Evolutionary conservation across 2,888 invertebrate genomes (phyloP).

Genomic region (Sarcophaga rosellei): DNA sequence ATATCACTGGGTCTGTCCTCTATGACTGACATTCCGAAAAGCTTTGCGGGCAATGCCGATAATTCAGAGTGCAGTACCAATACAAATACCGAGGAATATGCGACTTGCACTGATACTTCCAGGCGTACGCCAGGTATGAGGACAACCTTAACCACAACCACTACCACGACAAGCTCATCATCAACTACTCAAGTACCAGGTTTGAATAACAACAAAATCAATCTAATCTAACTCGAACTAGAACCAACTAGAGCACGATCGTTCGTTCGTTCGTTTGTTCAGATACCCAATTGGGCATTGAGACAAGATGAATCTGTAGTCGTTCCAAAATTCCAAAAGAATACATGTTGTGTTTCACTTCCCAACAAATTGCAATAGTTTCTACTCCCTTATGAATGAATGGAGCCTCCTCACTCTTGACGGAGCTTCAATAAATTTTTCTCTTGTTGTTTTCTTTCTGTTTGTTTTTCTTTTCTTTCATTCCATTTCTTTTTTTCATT

Average conservation of each 20-base stretch:
- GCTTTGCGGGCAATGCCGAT: slow-evolving; percentile 83
- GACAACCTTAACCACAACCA: slow-evolving; percentile 81
- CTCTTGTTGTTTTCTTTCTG: neutral
- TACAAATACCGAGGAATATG: slow-evolving; percentile 89
- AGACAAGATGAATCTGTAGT: neutral
- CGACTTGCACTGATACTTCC: slow-evolving; percentile 91
- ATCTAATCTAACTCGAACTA: slow-evolving; percentile 63
- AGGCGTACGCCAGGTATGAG: slow-evolving; percentile 83
- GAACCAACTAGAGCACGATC: slow-evolving; percentile 64
- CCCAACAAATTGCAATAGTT: neutral
- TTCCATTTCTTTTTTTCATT: neutral
- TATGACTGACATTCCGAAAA: slow-evolving; percentile 51
- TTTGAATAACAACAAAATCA: slow-evolving; percentile 74
- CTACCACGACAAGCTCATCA: slow-evolving; percentile 82
- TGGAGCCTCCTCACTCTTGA: too few species aligned
- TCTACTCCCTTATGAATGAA: neutral
- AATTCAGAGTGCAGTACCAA: slow-evolving; percentile 93
- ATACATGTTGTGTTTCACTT: neutral
- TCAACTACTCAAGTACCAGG: slow-evolving; percentile 82
- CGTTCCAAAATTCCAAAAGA: neutral
- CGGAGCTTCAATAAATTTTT: too few species aligned
- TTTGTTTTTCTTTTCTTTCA: slow-evolving; percentile 41
- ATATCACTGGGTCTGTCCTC: slow-evolving; percentile 57
- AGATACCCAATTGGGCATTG: neutral
- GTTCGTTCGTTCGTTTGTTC: slow-evolving; percentile 4